These are phyloP conservation scores for Hippocampus comes DNA, from an alignment of 2,113 vertebrate species.

Conservation along the genomic window DNA sequence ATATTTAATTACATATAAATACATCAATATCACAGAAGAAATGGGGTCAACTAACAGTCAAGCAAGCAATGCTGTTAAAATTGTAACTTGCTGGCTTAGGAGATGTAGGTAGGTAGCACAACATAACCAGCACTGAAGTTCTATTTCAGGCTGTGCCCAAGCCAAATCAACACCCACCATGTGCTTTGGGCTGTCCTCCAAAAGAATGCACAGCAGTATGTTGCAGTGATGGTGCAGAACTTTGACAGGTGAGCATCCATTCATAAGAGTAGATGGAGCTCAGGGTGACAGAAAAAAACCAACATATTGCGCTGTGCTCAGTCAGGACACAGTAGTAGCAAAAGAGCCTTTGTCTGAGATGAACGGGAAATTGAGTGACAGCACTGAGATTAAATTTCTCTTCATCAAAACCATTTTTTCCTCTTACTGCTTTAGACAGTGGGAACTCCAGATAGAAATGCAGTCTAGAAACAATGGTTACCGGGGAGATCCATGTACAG, in stretches of 20 bases:
- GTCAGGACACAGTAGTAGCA: slow-evolving; percentile 22
- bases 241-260: slow-evolving; percentile 44
- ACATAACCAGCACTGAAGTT: slow-evolving; percentile 46
- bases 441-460: slow-evolving; percentile 38
- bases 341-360: slow-evolving; percentile 22
- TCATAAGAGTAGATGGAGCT: slow-evolving; percentile 41
- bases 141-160: slow-evolving; percentile 45
- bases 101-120: neutral
- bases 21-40: too few relatives aligned
- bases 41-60: neutral
- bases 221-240: slow-evolving; percentile 37
- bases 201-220: slow-evolving; percentile 33
- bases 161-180: slow-evolving; percentile 57
- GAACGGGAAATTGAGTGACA: slow-evolving; percentile 17
- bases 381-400: slow-evolving; percentile 18
- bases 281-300: slow-evolving; percentile 28
- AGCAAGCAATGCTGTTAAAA: neutral
- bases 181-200: slow-evolving; percentile 43
- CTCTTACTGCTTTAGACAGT: slow-evolving; percentile 14
- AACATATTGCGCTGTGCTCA: slow-evolving; percentile 18
- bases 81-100: neutral
- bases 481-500: slow-evolving; percentile 35
- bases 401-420: slow-evolving; percentile 33
- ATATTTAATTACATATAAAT: too few relatives aligned
- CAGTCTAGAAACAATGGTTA: slow-evolving; percentile 45